These are phyloP conservation scores for Platichthys flesus DNA, from an alignment of 2,113 vertebrate genomes.

Conservation along the genomic window DNA sequence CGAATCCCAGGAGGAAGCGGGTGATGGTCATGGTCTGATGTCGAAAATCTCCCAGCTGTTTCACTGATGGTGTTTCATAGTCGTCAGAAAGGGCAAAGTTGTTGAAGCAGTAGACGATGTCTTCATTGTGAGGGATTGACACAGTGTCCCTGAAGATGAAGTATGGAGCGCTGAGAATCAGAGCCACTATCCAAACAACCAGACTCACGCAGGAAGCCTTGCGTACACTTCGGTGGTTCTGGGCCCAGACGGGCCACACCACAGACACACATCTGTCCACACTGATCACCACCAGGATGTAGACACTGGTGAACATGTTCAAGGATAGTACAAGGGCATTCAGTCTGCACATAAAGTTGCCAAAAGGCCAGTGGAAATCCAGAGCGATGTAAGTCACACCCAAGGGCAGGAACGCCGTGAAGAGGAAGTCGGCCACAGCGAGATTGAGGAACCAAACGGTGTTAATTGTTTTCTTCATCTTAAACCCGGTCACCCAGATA, in stretches of 20 bases:
- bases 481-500: conserved; percentile 89
- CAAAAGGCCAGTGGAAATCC: conserved; percentile 87
- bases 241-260: conserved; percentile 85
- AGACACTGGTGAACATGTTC: conserved; percentile 88
- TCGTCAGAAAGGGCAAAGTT: conserved; percentile 78
- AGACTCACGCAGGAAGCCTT: conserved; percentile 78
- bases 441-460: conserved; percentile 87
- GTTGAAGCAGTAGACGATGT: conserved; percentile 77
- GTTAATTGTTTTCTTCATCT: conserved; percentile 87
- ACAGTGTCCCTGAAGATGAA: conserved; percentile 78
- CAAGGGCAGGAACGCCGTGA: conserved; percentile 84
- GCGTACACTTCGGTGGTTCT: conserved; percentile 83
- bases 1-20: conserved; percentile 85
- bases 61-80: conserved; percentile 36
- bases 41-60: conserved; percentile 64
- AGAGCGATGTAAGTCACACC: conserved; percentile 79
- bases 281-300: conserved; percentile 85
- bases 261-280: conserved; percentile 87
- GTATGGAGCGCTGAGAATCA: conserved; percentile 81
- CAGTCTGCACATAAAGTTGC: conserved; percentile 84
- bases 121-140: conserved; percentile 2
- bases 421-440: conserved; percentile 87
- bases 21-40: conserved; percentile 82
- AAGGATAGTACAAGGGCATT: conserved; percentile 58
- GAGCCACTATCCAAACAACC: conserved; percentile 83